These are phyloP conservation scores for Upupa epops DNA, from an alignment of 2,113 vertebrate genomes.

Conservation along the genomic window DNA sequence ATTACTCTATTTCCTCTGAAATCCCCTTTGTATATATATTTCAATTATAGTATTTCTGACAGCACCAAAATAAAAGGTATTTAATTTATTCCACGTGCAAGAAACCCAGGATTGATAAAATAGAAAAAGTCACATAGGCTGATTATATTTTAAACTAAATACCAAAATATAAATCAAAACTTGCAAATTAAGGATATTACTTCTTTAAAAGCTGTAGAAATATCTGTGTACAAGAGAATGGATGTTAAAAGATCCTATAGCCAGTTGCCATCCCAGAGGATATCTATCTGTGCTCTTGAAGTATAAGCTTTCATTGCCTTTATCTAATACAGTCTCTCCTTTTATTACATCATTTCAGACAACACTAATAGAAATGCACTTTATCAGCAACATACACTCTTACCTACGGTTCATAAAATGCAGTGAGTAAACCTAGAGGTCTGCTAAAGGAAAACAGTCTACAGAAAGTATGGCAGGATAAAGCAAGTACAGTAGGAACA, in stretches of 20 bases:
- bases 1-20: neutral
- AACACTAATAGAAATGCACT: neutral
- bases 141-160: neutral
- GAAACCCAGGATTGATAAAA: neutral
- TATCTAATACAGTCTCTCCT: neutral
- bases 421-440: neutral
- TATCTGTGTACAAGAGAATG: accelerated
- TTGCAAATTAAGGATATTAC: neutral
- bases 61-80: neutral
- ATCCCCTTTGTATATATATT: neutral
- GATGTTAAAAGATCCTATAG: neutral
- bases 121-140: neutral
- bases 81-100: neutral
- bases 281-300: neutral
- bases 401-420: neutral
- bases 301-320: neutral
- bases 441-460: neutral
- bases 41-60: neutral
- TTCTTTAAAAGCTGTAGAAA: neutral
- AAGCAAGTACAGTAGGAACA: neutral
- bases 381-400: neutral
- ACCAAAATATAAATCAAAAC: neutral
- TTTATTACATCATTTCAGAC: neutral
- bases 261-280: neutral
- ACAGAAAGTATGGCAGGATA: neutral